Evolutionary conservation across 2,797 vertebrate genomes (phyloP), one percentile per base, ranked within the genome.

Genomic region (Poecile montanus): DNA sequence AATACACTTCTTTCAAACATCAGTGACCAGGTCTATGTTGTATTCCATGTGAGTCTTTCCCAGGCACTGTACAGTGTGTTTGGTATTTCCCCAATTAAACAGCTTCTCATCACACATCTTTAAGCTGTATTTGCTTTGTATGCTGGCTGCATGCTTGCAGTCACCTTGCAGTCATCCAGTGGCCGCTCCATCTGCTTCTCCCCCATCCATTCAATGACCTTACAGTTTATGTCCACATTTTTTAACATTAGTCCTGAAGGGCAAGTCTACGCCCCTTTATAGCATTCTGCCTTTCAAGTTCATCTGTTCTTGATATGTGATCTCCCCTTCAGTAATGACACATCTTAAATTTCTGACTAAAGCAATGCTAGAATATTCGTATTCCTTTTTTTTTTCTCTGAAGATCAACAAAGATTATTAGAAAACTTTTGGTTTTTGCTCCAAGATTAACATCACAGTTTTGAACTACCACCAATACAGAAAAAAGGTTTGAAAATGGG

Each of bases 171-270:
- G 10, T 65, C 26, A 68, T 19, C 25, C 62, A 25, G 25, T 16
- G 36, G 16, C 21, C 0, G 0, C 22, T 62, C 13, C 3, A 2
- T 50, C 51, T 83, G 25, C 65, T 74, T 12, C 9, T 50, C 13
- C 71, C 17, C 50, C 18, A 45, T 73, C 30, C 29, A 51, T 40
- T 45, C n/a, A 20, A 0, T 38, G 18, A 32, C 21, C 21, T 87
- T 29, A 16, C 30, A 61, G 63, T 70, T 76, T 54, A 57, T 23
- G 9, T 22, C 44, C 13, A 9, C 4, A 9, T 44, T 73, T 88
- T 25, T 32, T 85, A 32, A 6, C 9, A 8, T 63, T 17, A 56
- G 23, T 73, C 38, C 11, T 72, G 65, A 42, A 68, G 16, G 32
- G 16, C 42, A 75, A 29, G 34, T 29, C 32, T 74, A 1, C 0